These are phyloP conservation scores for Lophochroa leadbeateri DNA, from an alignment of 2,113 vertebrate genomes.

Conservation along the genomic window DNA sequence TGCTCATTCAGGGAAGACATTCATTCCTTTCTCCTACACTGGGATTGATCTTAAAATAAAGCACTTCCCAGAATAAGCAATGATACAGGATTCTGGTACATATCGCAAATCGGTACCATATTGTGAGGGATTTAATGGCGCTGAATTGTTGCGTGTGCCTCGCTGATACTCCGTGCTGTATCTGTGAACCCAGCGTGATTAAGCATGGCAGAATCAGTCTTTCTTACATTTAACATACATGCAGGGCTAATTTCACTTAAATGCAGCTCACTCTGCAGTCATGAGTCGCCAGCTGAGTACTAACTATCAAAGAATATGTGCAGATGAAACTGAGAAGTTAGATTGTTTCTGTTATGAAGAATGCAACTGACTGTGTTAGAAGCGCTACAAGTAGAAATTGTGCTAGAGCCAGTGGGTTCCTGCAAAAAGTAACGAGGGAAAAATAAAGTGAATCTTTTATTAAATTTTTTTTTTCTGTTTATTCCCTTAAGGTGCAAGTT, in stretches of 20 bases:
- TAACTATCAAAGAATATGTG: not conserved
- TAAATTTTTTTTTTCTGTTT: slow-evolving; percentile 26
- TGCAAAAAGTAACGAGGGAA: not conserved
- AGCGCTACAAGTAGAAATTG: not conserved
- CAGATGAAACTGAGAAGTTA: not conserved
- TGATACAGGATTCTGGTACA: not conserved
- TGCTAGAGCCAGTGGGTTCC: not conserved
- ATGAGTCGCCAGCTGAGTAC: not conserved
- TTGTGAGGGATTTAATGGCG: not conserved
- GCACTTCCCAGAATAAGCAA: not conserved
- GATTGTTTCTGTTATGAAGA: not conserved
- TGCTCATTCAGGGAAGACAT: slow-evolving; percentile 25
- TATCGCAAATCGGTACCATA: not conserved
- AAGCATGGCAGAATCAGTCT: not conserved
- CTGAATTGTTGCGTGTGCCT: not conserved
- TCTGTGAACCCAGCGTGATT: not conserved
- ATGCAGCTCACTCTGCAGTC: not conserved
- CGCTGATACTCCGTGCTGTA: rapidly evolving
- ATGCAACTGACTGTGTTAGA: not conserved
- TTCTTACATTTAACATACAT: not conserved
- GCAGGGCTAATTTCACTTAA: slow-evolving; percentile 1
- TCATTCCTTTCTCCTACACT: not conserved
- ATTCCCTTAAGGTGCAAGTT: slow-evolving; percentile 88
- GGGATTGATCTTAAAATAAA: slow-evolving; percentile 21
- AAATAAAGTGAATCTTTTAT: not conserved